A percentile compares a stretch with the other conserved stretches of the same genome.
phyloP scores from a whole-genome alignment of 2,113 vertebrate genomes.

The chimpanzee (Pan troglodytes) region DNA sequence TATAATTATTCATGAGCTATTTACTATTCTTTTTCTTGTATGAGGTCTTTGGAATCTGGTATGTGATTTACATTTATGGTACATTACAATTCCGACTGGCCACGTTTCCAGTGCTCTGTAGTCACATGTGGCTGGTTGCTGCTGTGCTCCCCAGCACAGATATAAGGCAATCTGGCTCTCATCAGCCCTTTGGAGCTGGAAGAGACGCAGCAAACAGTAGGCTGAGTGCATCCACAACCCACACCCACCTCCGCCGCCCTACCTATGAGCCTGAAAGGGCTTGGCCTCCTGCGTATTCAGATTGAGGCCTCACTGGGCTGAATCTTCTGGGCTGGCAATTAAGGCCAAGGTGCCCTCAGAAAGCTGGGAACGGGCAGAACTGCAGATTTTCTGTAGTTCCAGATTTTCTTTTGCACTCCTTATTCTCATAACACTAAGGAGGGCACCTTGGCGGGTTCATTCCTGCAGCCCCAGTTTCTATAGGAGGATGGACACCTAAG shows the following conservation, averaged over 20 bases:
- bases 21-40: background rate
- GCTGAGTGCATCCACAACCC: background rate
- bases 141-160: background rate
- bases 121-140: background rate
- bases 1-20: background rate
- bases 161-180: background rate
- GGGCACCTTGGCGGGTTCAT: background rate
- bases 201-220: background rate
- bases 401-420: background rate
- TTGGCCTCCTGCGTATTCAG: background rate
- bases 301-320: background rate
- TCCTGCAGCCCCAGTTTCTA: background rate
- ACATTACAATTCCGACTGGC: background rate
- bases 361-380: background rate
- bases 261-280: background rate
- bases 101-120: background rate
- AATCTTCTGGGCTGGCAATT: background rate
- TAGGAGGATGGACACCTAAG: background rate
- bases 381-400: background rate
- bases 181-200: background rate
- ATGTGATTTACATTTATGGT: background rate
- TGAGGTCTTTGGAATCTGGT: background rate
- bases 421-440: background rate
- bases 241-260: no score
- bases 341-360: background rate